Evolutionary conservation across 1,140 invertebrate species (phyloP).

Genomic region (Myzus persicae): DNA sequence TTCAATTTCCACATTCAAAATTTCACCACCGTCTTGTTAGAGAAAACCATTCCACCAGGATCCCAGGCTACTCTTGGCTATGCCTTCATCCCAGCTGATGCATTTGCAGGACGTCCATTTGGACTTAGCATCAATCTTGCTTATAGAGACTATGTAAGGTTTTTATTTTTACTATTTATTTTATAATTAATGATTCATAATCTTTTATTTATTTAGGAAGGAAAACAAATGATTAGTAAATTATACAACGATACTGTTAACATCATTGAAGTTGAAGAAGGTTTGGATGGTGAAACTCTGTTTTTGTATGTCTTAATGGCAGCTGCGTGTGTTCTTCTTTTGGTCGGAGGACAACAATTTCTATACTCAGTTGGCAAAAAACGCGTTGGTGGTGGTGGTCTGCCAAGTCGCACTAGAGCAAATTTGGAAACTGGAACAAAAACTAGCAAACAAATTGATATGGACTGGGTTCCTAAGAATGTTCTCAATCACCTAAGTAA

Average conservation of each 20-base stretch:
- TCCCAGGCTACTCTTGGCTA: conserved; percentile 96
- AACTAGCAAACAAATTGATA: conserved; percentile 93
- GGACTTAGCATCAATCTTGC: conserved; percentile 92
- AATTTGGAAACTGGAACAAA: conserved; percentile 80
- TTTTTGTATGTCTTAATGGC: conserved; percentile 95
- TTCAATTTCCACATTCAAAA: conserved; percentile 98
- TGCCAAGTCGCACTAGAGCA: conserved; percentile 60
- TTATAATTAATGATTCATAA: background rate
- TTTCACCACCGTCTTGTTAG: conserved; percentile 91
- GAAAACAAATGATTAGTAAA: conserved; percentile 78
- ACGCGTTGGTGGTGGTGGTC: conserved; percentile 66
- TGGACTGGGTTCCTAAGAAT: conserved; percentile 96
- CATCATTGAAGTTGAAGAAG: conserved; percentile 95
- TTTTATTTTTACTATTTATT: conserved; percentile 57
- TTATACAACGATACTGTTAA: conserved; percentile 99
- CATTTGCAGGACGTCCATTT: conserved; percentile 94
- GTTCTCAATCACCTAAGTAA: conserved; percentile 83
- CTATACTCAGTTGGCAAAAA: conserved; percentile 79
- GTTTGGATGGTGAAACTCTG: conserved; percentile 97
- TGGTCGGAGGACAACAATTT: conserved; percentile 91
- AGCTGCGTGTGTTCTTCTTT: conserved; percentile 83
- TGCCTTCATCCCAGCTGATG: conserved; percentile 93
- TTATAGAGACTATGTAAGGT: conserved; percentile 84
- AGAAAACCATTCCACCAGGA: conserved; percentile 85
- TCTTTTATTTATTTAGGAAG: conserved; percentile 69